Conservation (phyloP, 1,140 invertebrate genomes). For the Parapsyche elsis region DNA sequence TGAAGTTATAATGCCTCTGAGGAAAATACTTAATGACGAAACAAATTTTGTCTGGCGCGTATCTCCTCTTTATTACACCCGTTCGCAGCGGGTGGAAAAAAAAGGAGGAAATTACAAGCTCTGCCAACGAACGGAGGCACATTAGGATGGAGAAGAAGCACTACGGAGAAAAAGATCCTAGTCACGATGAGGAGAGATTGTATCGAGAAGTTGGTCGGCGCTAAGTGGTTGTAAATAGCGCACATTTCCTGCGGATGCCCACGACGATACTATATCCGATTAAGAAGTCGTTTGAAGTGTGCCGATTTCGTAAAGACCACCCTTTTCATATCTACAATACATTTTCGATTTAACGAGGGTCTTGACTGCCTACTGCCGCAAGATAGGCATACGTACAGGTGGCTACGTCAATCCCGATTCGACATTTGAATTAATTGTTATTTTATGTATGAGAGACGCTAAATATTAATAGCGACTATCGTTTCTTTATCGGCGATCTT, state of each 20-base stretch:
- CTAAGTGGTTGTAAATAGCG: slow-evolving; percentile 34
- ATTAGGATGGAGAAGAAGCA: background rate
- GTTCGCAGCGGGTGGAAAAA: background rate
- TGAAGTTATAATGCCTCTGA: no score
- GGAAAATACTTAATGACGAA: no score
- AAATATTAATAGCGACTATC: no score
- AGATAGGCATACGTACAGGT: no score
- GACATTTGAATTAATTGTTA: no score
- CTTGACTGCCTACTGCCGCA: no score
- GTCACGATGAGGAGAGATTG: slow-evolving; percentile 25
- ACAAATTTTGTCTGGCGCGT: background rate
- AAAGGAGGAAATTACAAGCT: background rate
- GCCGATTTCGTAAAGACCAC: no score
- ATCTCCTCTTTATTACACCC: background rate
- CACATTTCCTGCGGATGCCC: slow-evolving; percentile 28
- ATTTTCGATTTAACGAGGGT: no score
- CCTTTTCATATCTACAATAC: no score
- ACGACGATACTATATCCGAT: slow-evolving; percentile 11
- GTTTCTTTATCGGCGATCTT: no score
- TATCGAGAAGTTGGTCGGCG: slow-evolving; percentile 3
- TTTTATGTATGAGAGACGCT: no score
- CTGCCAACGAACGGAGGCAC: background rate
- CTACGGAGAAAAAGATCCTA: slow-evolving; percentile 8
- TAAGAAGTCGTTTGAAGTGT: slow-evolving; percentile 2
- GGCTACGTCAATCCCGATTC: no score